Evolutionary conservation across 2,113 vertebrate species (phyloP), one percentile per base, ranked within the genome.

Genomic region (Aptenodytes patagonicus): DNA sequence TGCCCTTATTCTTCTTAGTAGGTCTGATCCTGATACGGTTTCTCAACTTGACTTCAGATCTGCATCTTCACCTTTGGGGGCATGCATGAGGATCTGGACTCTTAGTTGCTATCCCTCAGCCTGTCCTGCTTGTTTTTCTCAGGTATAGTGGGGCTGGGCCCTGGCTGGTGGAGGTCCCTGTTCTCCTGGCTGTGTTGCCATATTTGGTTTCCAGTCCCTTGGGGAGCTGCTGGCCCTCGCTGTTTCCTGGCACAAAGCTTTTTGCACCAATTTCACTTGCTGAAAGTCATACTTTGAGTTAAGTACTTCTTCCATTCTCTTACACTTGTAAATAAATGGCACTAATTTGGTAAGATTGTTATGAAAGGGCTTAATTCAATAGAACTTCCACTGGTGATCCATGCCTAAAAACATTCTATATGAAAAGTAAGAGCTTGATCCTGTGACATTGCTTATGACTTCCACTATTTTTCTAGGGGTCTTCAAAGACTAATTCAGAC

Each of bases 1-100:
- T 13, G 3, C 2, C 0, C 2, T 61, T 13, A 1, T 36, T 62
- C 7, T 8, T 2, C 1, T 40, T 4, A 0, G 2, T 1, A 31
- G 8, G 4, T 26, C 2, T 17, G 12, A 28, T 3, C 7, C 3
- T 36, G 4, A 19, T 31, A 3, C 1, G 1, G 4, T 1, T 72
- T 54, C 8, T 28, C 1, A 22, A 0, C 0, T 68, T 64, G 4
- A 31, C 0, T 6, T 47, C 7, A 28, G 11, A 3, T 17, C 17
- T 83, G 10, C 6, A 0, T 61, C 0, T 0, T 24, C 9, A 2
- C 26, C 10, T 17, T 54, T 1, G 11, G 42, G 13, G 3, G 3
- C 0, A 4, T 1, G 9, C 2, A 2, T 3, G 5, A 57, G 38
- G 24, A 16, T 5, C 5, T 61, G 19, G 14, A 8, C 6, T 75